A percentile compares a stretch with the other conserved stretches of the same genome.
These are phyloP conservation scores for Siniperca undulata DNA, from an alignment of 2,797 vertebrate genomes.

Conservation along the genomic window DNA sequence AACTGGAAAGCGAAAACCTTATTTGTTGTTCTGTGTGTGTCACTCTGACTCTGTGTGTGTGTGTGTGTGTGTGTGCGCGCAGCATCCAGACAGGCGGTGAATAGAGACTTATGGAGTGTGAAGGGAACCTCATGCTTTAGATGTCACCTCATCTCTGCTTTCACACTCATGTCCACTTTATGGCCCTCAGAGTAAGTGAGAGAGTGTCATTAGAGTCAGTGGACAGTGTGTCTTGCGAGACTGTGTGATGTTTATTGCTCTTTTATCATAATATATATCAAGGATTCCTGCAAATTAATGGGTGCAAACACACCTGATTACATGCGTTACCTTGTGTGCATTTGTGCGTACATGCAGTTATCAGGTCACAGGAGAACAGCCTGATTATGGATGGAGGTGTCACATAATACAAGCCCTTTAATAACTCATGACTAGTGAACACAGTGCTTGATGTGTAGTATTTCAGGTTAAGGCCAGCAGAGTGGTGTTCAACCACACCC, in stretches of 20 bases:
- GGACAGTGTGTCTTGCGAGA: not conserved
- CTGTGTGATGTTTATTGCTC: conserved; percentile 11
- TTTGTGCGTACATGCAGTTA: conserved; percentile 13
- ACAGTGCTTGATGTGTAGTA: conserved; percentile 17
- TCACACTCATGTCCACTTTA: not conserved
- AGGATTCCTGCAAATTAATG: conserved; percentile 17
- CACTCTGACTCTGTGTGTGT: not conserved
- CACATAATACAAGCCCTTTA: conserved; percentile 56
- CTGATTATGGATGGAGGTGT: conserved; percentile 49
- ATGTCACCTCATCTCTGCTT: conserved; percentile 50
- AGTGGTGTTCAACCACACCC: conserved; percentile 6
- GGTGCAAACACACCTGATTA: not conserved
- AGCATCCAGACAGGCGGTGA: conserved; percentile 29
- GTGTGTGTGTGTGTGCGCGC: not conserved
- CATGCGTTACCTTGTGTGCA: not conserved
- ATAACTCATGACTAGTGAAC: conserved; percentile 59
- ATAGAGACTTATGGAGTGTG: conserved; percentile 51
- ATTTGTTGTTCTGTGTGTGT: conserved; percentile 16
- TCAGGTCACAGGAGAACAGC: conserved; percentile 44
- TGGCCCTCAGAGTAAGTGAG: not conserved
- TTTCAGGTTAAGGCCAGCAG: conserved; percentile 34
- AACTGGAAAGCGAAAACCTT: conserved; percentile 14
- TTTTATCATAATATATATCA: conserved; percentile 33
- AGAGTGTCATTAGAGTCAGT: not conserved
- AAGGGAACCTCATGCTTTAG: conserved; percentile 45